Percentiles rank a stretch among this genome's conserved stretches.
Evolutionary conservation across 2,888 invertebrate species (phyloP).

Genomic region (Glaucopsyche alexis): DNA sequence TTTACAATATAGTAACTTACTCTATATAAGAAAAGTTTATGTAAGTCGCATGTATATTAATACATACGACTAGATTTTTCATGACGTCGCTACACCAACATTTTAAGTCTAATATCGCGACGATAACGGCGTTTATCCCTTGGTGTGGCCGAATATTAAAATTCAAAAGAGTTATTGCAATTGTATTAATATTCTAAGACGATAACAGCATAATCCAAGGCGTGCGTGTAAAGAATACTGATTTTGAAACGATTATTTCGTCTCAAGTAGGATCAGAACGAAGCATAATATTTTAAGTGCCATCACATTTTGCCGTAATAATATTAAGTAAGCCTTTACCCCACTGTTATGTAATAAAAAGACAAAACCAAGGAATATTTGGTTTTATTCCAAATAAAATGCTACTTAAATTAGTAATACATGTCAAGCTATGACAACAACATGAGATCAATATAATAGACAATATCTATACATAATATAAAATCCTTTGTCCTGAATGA

Average conservation of each 20-base stretch:
- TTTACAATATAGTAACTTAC: too few species aligned
- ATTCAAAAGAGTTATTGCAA: slow-evolving; percentile 9
- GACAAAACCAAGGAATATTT: too few species aligned
- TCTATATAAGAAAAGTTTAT: too few species aligned
- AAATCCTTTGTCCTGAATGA: too few species aligned
- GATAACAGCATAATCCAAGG: background rate
- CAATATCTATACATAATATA: too few species aligned
- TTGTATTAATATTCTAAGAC: background rate
- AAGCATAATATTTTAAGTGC: background rate
- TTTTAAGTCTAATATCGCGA: too few species aligned
- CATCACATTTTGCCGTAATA: slow-evolving; percentile 8
- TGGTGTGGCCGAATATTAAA: background rate
- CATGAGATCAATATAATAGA: too few species aligned
- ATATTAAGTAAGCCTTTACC: slow-evolving; percentile 1
- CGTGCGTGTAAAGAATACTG: background rate
- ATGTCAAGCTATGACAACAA: too few species aligned
- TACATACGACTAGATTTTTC: background rate
- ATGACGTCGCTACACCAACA: background rate
- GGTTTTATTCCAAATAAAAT: too few species aligned
- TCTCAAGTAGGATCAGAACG: background rate
- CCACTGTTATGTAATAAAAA: too few species aligned
- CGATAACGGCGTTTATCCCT: background rate
- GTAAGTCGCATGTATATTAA: background rate
- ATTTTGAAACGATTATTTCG: background rate
- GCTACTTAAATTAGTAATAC: too few species aligned